phyloP scores from a whole-genome alignment of 1,140 invertebrate species.

The Pemphigus obesinymphae region DNA sequence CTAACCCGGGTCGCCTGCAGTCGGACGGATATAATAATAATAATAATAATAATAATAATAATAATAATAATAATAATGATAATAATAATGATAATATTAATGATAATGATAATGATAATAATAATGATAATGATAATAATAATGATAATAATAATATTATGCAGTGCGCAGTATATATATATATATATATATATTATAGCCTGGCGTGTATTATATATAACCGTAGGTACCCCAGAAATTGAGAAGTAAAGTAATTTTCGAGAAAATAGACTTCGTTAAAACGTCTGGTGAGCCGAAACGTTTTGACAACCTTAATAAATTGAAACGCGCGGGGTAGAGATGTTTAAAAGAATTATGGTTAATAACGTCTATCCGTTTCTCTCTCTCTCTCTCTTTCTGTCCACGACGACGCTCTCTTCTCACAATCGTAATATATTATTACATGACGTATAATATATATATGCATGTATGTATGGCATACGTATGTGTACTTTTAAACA shows the following conservation, averaged over 20 bases:
- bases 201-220: no score
- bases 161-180: no score
- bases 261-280: slow-evolving; percentile 31
- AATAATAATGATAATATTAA: no score
- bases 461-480: background rate
- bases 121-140: no score
- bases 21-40: background rate
- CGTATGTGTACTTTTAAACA: background rate
- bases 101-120: no score
- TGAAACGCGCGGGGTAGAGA: slow-evolving; percentile 17
- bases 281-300: background rate
- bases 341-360: slow-evolving; percentile 2
- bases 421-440: no score
- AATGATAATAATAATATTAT: no score
- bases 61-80: no score
- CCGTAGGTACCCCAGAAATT: no score
- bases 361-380: background rate
- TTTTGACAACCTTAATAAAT: slow-evolving; percentile 23
- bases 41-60: no score
- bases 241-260: slow-evolving; percentile 15
- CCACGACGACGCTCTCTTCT: background rate
- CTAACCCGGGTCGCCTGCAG: slow-evolving; percentile 2
- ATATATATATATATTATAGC: no score
- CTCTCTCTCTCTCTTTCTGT: background rate
- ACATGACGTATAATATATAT: no score